Base-by-base conservation (phyloP, 2,888 invertebrate species). In the Eustalomyia histrio region DNA sequence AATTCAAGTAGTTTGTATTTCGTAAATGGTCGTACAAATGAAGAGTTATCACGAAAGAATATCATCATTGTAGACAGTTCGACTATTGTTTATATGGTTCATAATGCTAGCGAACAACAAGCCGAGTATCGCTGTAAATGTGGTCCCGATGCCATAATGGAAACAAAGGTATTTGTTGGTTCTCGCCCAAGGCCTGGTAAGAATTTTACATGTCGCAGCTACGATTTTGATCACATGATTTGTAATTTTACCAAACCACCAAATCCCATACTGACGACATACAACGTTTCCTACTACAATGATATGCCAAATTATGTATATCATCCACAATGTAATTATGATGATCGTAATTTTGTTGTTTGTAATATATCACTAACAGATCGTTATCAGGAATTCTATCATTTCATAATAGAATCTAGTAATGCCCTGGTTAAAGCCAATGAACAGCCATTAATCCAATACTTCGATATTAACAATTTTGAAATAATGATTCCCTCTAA, bases 141-240 rank as follows among this genome's bases (percentile, higher is more conserved):
- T 76, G 85, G 83, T 14, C 16, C 53, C 0, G 79, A 85, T 50
- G 90, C 86, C 12, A 87, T 89, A 3, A 85, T 84, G 58, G 82
- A 84, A 5, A 81, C 87, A 0, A 83, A 75, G 3, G 86, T 89
- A 1, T 83, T 83, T 65, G 88, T 89, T 9, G 93, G 93, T 52
- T 90, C 91, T 52, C 91, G 92, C 71, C 96, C 96, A 0, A 88
- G 91, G 78, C 67, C 71, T 0, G 94, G 96, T 2, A 89, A 91
- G 9, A 93, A 95, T 88, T 96, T 97, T 86, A 91, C 91, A 29
- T 97, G 97, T 87, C 90, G 94, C 63, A 94, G 95, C 12, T 91
- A 92, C 83, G 95, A 97, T 88, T 94, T 95, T 91, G 93, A 94
- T 68, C 93, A 93, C 85, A 90, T 97, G 84, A 94, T 93, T 14